Conservation (phyloP, 1,140 invertebrate species). For the Stegodyphus mimosarum region DNA sequence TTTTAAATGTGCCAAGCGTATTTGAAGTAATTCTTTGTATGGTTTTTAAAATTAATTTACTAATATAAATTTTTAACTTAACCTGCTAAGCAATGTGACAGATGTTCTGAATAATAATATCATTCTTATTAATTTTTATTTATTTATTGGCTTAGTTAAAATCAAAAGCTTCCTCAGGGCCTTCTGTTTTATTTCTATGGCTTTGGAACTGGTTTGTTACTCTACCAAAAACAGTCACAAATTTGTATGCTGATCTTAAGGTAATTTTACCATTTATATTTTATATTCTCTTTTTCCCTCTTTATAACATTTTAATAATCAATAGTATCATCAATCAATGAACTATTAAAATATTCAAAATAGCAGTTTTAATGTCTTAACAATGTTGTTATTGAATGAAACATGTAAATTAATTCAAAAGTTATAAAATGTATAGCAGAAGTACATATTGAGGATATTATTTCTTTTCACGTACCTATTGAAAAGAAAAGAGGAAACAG, state of each 20-base stretch:
- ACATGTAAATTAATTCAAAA: no score
- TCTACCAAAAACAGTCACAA: slow-evolving; percentile 36
- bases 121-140: background rate
- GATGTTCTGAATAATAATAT: no score
- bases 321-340: background rate
- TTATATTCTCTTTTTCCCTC: background rate
- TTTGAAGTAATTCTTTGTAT: no score
- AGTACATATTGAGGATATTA: no score
- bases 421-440: no score
- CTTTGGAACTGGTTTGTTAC: slow-evolving; percentile 50
- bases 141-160: background rate
- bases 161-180: slow-evolving; percentile 19
- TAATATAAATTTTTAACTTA: no score
- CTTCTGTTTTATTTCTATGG: slow-evolving; percentile 36
- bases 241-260: slow-evolving; percentile 38
- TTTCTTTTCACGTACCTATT: no score
- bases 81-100: no score
- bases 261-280: slow-evolving; percentile 2
- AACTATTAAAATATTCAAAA: background rate
- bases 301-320: background rate
- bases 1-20: no score
- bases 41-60: no score
- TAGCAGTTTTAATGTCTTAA: background rate
- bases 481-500: no score
- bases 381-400: no score